Conservation (phyloP, 2,113 vertebrate genomes). For the Chloroceryle aenea region DNA sequence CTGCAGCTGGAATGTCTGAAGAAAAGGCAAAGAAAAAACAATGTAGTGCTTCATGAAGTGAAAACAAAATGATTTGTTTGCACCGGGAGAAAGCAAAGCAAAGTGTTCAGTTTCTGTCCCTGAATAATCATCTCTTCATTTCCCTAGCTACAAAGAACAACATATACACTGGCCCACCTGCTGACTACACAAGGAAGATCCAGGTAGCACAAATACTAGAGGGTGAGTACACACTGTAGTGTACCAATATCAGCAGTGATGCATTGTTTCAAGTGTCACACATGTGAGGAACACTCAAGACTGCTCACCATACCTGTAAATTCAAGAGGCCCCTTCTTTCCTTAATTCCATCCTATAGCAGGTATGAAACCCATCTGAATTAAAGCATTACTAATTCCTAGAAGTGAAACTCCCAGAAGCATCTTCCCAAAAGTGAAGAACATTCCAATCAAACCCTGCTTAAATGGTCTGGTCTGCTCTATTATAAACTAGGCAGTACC, state of each 20-base stretch:
- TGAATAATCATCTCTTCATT: background rate
- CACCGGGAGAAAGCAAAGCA: background rate
- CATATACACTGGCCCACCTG: background rate
- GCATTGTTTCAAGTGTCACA: background rate
- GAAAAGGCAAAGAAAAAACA: background rate
- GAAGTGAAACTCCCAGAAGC: background rate
- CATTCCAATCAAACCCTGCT: background rate
- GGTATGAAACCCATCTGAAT: background rate
- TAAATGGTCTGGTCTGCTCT: background rate
- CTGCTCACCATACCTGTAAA: background rate
- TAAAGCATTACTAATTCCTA: background rate
- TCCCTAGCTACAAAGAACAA: background rate
- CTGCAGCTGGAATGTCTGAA: constrained; percentile 99
- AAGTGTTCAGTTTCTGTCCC: background rate
- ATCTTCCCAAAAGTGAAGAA: background rate
- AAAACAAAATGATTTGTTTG: background rate
- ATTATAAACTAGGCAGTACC: background rate
- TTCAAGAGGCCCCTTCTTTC: background rate
- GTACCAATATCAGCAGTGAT: background rate
- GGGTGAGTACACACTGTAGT: background rate
- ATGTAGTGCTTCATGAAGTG: background rate
- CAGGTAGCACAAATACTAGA: background rate
- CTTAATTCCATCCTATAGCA: background rate
- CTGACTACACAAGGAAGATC: background rate
- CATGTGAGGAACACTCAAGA: background rate